These are phyloP conservation scores for Sebastolobus altivelis DNA, from an alignment of 2,797 vertebrate species.

Conservation along the genomic window DNA sequence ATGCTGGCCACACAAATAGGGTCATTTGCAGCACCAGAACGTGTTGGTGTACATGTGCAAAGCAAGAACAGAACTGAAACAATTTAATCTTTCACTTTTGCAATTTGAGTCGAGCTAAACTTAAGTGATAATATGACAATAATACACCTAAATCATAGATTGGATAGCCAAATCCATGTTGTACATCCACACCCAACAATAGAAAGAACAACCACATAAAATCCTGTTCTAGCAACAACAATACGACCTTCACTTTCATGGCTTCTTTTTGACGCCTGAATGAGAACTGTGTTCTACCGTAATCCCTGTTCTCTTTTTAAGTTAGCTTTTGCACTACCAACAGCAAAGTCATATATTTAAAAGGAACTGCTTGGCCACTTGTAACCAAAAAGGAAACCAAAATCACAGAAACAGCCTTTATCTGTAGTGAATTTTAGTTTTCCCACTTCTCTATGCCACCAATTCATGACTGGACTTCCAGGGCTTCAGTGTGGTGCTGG, in stretches of 20 bases:
- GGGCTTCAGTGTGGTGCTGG: constrained; percentile 37
- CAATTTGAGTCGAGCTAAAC: neutral
- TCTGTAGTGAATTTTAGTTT: constrained; percentile 19
- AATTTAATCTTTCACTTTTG: neutral
- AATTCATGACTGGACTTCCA: constrained; percentile 44
- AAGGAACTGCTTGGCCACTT: neutral
- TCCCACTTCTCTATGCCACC: constrained; percentile 32
- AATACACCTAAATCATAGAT: constrained; percentile 18
- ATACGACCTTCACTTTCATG: neutral
- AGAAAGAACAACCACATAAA: neutral
- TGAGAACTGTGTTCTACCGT: neutral
- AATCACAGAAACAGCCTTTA: constrained; percentile 18
- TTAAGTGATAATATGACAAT: constrained; percentile 12
- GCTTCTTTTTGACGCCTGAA: neutral
- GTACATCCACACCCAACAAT: constrained; percentile 6
- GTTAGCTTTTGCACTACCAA: neutral
- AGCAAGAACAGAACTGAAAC: neutral
- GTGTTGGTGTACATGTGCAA: neutral
- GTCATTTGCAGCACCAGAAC: neutral
- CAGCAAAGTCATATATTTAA: neutral
- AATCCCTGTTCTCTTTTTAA: neutral
- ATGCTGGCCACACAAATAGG: neutral
- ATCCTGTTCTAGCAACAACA: neutral
- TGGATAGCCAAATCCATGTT: neutral
- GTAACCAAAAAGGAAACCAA: neutral